A percentile compares a stretch with the other conserved stretches of the same genome.
Conservation (phyloP, 2,797 vertebrate species). For the Myiotriccus ornatus region DNA sequence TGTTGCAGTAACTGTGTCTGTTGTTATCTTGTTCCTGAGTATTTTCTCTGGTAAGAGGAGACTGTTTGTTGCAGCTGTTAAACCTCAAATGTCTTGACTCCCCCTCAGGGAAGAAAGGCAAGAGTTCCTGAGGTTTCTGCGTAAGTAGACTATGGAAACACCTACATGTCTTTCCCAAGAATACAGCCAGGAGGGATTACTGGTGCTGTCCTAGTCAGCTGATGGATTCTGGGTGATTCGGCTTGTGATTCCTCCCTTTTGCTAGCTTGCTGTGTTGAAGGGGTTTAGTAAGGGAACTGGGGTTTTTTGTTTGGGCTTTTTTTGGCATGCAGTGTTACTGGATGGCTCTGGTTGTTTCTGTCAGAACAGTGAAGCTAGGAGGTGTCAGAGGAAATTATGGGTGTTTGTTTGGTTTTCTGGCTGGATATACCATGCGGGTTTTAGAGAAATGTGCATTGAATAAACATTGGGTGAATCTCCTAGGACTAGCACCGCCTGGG, state of each 20-base stretch:
- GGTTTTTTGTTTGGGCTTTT: not conserved
- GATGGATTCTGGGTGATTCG: not conserved
- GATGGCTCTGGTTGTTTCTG: constrained; percentile 26
- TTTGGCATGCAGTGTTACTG: not conserved
- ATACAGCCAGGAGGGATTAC: not conserved
- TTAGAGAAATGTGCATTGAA: constrained; percentile 47
- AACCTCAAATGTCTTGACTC: constrained; percentile 53
- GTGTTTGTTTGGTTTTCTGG: constrained; percentile 51
- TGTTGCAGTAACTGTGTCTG: constrained; percentile 49
- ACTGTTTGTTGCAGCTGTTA: constrained; percentile 63
- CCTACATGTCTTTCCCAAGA: not conserved
- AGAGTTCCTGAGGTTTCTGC: constrained; percentile 36
- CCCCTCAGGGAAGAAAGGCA: constrained; percentile 46
- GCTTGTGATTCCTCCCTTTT: not conserved
- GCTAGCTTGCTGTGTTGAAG: accelerated
- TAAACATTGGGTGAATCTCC: constrained; percentile 47
- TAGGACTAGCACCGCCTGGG: not conserved
- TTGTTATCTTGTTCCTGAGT: constrained; percentile 63
- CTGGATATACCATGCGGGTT: not conserved
- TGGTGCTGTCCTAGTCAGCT: constrained; percentile 1
- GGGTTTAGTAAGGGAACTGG: not conserved
- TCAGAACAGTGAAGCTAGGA: not conserved
- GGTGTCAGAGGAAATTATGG: constrained; percentile 55
- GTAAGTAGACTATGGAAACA: not conserved
- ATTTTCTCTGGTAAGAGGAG: constrained; percentile 57